Conservation (phyloP, 2,888 invertebrate species). For the Nesidiocoris tenuis region DNA sequence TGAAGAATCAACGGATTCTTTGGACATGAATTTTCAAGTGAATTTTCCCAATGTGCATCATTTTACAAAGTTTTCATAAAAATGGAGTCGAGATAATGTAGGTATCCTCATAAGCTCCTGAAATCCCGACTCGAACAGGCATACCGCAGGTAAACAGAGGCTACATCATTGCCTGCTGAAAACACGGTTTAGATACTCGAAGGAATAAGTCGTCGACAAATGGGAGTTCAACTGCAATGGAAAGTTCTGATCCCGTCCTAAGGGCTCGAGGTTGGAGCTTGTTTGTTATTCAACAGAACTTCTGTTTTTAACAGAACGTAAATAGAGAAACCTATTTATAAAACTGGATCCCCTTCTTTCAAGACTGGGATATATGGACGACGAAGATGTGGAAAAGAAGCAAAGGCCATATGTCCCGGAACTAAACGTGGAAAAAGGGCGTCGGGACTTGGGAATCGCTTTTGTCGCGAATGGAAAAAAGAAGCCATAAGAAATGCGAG, state of each 20-base stretch:
- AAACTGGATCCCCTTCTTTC: not conserved
- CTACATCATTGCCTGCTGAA: too few species aligned
- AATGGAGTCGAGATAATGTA: too few species aligned
- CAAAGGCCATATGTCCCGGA: conserved; percentile 36
- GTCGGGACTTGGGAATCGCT: conserved; percentile 16
- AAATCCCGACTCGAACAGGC: too few species aligned
- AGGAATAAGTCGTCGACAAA: too few species aligned
- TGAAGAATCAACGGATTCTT: too few species aligned
- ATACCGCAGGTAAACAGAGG: too few species aligned
- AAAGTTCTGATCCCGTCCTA: not conserved
- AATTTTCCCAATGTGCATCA: too few species aligned
- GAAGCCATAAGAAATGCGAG: conserved; percentile 10
- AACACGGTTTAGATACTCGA: too few species aligned
- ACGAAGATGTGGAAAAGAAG: not conserved
- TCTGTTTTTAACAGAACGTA: not conserved
- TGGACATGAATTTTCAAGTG: too few species aligned
- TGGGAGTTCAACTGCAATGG: not conserved
- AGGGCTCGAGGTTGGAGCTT: not conserved
- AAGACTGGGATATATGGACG: not conserved
- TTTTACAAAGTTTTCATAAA: too few species aligned
- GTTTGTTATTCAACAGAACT: conserved; percentile 1
- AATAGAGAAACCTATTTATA: conserved; percentile 2
- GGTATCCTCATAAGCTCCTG: too few species aligned
- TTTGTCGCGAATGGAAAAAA: conserved; percentile 38
- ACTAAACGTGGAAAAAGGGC: conserved; percentile 7